Percentiles rank a stretch among this genome's conserved stretches.
phyloP scores from a whole-genome alignment of 2,797 vertebrate genomes.

The Tokudaia tokunoshimensis region DNA sequence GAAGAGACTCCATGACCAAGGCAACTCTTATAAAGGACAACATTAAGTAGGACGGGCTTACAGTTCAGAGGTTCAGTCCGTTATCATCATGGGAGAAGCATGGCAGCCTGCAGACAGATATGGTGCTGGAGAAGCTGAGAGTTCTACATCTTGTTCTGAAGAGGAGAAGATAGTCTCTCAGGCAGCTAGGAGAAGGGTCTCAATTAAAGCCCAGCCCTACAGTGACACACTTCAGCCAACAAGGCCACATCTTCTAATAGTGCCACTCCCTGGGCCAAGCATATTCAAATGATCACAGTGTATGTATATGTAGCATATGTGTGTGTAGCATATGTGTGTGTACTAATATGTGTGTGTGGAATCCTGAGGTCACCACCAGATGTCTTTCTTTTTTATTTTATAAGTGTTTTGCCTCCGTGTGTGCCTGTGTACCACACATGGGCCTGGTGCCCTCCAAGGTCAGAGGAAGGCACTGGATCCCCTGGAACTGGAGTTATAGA shows the following conservation, averaged over 20 bases:
- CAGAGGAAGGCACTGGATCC: neutral
- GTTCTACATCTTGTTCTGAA: neutral
- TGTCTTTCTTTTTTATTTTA: neutral
- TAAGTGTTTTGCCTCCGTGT: neutral
- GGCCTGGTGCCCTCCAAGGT: no score
- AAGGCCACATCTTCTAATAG: neutral
- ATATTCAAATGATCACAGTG: neutral
- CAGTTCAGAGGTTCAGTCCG: neutral
- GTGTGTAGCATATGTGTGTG: neutral
- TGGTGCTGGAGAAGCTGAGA: neutral
- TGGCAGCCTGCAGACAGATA: neutral
- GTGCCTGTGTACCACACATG: neutral
- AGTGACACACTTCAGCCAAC: neutral
- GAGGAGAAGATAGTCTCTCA: neutral
- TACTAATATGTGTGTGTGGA: neutral
- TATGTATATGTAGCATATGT: no score
- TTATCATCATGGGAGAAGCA: neutral
- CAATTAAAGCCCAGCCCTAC: neutral
- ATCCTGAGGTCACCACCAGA: neutral
- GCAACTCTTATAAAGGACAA: neutral
- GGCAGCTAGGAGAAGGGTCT: neutral
- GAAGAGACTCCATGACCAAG: neutral
- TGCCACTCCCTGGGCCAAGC: neutral
- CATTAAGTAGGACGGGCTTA: neutral
- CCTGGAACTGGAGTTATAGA: neutral